A percentile compares a stretch with the other conserved stretches of the same genome.
phyloP scores from a whole-genome alignment of 2,113 vertebrate genomes.

The Mastomys coucha region DNA sequence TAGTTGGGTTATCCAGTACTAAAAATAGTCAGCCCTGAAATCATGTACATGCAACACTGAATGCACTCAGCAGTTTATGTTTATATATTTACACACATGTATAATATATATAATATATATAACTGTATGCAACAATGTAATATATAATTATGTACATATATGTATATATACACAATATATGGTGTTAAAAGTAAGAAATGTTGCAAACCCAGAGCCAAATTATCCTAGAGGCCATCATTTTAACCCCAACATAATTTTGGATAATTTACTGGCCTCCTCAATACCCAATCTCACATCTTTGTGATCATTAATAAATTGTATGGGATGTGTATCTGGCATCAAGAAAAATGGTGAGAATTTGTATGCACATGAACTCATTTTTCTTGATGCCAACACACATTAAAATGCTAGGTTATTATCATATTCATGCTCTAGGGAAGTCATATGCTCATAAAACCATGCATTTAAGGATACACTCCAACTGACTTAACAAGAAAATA shows the following conservation, averaged over 20 bases:
- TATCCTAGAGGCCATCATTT: background rate
- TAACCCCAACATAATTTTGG: background rate
- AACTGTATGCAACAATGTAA: too few relatives aligned
- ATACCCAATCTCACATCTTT: background rate
- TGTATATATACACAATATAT: background rate
- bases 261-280: background rate
- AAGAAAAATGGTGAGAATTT: too few relatives aligned
- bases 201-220: background rate
- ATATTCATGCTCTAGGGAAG: background rate
- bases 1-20: background rate
- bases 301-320: background rate
- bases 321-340: background rate
- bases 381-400: background rate
- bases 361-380: background rate
- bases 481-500: constrained; percentile 2
- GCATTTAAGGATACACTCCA: background rate
- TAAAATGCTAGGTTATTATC: background rate
- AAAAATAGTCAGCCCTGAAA: background rate
- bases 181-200: background rate
- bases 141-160: too few relatives aligned
- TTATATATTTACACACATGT: background rate
- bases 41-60: background rate
- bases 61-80: background rate
- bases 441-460: background rate
- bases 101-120: background rate